Conservation (phyloP, 2,797 vertebrate genomes). For the Syngnathus acus region DNA sequence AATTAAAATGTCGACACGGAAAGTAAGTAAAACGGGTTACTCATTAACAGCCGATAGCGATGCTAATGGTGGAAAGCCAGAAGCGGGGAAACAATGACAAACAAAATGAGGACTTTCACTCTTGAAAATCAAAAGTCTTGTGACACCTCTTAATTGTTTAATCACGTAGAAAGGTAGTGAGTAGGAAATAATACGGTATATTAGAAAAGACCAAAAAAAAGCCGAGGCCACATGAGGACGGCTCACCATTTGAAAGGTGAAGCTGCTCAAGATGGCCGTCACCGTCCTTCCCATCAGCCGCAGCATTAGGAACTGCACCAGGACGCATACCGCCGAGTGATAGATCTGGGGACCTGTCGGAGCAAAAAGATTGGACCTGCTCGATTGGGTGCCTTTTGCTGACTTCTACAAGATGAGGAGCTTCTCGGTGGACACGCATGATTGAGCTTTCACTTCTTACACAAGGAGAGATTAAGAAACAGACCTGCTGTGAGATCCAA, state of each 20-base stretch:
- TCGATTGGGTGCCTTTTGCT: background rate
- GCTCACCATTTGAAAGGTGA: conserved; percentile 77
- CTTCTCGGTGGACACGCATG: conserved; percentile 17
- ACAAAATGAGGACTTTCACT: background rate
- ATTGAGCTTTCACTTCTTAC: conserved; percentile 7
- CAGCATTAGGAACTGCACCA: conserved; percentile 92
- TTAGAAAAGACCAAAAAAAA: no score
- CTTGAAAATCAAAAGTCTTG: background rate
- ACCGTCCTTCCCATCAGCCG: conserved; percentile 94
- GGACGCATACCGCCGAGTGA: conserved; percentile 85
- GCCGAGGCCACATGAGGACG: background rate
- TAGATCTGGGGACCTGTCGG: conserved; percentile 79
- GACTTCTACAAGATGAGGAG: conserved; percentile 13
- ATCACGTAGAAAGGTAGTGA: background rate
- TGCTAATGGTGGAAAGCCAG: background rate
- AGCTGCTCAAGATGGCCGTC: conserved; percentile 81
- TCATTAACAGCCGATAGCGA: background rate
- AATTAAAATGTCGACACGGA: background rate
- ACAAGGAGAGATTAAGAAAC: conserved; percentile 44
- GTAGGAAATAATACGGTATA: no score
- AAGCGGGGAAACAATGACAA: background rate
- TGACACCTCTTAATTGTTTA: background rate
- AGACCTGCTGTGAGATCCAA: conserved; percentile 75
- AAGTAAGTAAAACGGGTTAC: background rate
- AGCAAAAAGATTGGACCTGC: background rate